Percentiles rank a stretch among this genome's conserved stretches.
Conservation (phyloP, 2,113 vertebrate genomes). For the Elaphurus davidianus region DNA sequence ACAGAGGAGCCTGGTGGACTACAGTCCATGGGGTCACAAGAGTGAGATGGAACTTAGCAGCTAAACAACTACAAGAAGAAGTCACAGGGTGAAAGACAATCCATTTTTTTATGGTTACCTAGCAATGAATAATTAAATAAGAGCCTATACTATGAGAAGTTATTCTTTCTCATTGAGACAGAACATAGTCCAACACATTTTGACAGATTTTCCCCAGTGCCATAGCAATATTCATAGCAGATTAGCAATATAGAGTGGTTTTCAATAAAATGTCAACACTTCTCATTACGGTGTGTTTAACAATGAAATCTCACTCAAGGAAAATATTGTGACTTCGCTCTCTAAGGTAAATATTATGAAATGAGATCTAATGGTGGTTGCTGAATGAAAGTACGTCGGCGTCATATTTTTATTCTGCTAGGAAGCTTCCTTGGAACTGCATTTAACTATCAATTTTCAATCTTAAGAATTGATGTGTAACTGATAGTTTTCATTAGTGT, state of each 20-base stretch:
- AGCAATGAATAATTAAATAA: slow-evolving; percentile 64
- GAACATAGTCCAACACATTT: slow-evolving; percentile 71
- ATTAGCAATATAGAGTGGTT: slow-evolving; percentile 72
- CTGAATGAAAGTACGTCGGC: not conserved
- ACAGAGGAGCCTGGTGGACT: not conserved
- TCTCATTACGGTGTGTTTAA: slow-evolving; percentile 57
- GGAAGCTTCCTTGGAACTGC: slow-evolving; percentile 58
- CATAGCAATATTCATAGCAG: slow-evolving; percentile 65
- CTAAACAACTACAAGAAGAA: not conserved
- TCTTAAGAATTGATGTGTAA: slow-evolving; percentile 45
- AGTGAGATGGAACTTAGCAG: accelerated
- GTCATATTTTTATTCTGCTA: slow-evolving; percentile 59
- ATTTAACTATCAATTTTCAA: slow-evolving; percentile 67
- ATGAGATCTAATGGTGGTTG: slow-evolving; percentile 35
- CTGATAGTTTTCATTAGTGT: slow-evolving; percentile 70
- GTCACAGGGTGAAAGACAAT: not conserved
- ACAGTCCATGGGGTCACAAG: not conserved
- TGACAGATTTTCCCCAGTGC: slow-evolving; percentile 65
- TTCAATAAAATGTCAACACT: slow-evolving; percentile 74
- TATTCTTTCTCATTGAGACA: slow-evolving; percentile 64
- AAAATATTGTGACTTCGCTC: slow-evolving; percentile 67
- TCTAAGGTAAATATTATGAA: slow-evolving; percentile 68
- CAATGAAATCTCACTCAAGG: slow-evolving; percentile 53
- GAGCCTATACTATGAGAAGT: slow-evolving; percentile 58
- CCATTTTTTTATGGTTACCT: slow-evolving; percentile 39